Evolutionary conservation across 2,113 vertebrate genomes (phyloP), one percentile per base, ranked within the genome.

Genomic region (Actenoides lindsayi): DNA sequence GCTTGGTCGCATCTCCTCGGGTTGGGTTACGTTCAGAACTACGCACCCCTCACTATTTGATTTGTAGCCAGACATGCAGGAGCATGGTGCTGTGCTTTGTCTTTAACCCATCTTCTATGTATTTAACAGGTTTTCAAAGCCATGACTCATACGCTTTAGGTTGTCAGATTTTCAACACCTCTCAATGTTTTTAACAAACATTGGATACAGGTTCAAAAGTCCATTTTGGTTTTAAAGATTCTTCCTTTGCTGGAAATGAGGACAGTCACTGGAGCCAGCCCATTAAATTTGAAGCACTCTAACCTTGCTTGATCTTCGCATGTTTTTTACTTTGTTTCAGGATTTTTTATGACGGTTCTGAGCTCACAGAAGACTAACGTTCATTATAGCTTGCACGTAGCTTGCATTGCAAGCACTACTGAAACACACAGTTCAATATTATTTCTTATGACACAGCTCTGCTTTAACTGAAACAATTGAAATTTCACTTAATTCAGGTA

Each of bases 401-500:
- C 86, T 83, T 78, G 60, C 16, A 19, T 41, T 87, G 37, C 46
- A 62, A 74, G 24, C 1, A 1, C n/a, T 46, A 17, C 25, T 74
- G 23, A 42, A 31, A 65, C 10, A 15, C 2, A 0, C 21, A 46
- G 2, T 54, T 89, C 37, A 16, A 24, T 39, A 33, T 37, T 70
- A 31, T 25, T 70, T 24, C 23, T 62, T 35, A 31, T 18, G 16
- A 80, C 8, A 20, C 44, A 87, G 16, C 33, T 10, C 50, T n/a
- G 21, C 23, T 74, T 59, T 62, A 78, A 54, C 11, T 77, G 54
- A 81, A 74, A 24, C 23, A 74, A 71, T n/a, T 46, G 28, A 71
- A 84, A 89, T 84, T 80, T 90, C 84, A 19, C 25, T 73, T 73
- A 54, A 42, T 74, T 90, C 31, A 57, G 44, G 44, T 57, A 48